Evolutionary conservation across 2,888 invertebrate species (phyloP), one percentile per base, ranked within the genome.

Genomic region (Plutella xylostella): DNA sequence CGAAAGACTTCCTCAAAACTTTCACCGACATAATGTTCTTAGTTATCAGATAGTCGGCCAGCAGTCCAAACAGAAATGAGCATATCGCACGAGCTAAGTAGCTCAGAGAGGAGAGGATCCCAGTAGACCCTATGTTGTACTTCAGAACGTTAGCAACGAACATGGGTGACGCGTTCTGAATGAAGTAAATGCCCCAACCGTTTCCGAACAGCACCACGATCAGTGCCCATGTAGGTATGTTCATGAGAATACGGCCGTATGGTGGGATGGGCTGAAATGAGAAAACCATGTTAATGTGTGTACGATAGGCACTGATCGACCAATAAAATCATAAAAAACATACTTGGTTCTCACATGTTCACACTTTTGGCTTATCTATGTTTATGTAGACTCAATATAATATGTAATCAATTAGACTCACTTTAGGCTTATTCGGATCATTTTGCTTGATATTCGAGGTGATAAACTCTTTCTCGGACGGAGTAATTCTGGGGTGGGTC

Each of bases 151-250:
- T 89, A 34, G 90, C 89, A 58, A 92, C 85, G 61, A 90, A 92
- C 55, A 90, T 89, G 5, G 92, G 92, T 39, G 92, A 91, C 30
- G 90, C 89, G 1, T 90, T 92, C 71, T 92, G 86, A 42, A 92
- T 85, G 61, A 92, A 91, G 66, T 89, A 91, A 20, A 92, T 64
- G 1, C 92, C 90, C 88, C 92, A 92, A 47, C 91, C 72, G 59
- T 90, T 92, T 30, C 92, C 92, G 56, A 89, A 92, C 56, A 92
- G 92, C 19, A 91, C 74, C 1, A 89, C 55, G 9, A 85, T 55
- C 57, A 92, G 77, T 0, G 90, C 87, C 69, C 89, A 77, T n/a
- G n/a, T n/a, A n/a, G n/a, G n/a, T n/a, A n/a, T n/a, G n/a, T n/a
- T n/a, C n/a, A n/a, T n/a, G n/a, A n/a, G n/a, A n/a, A n/a, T n/a